Percentiles rank a stretch among this genome's conserved stretches.
These are phyloP conservation scores for Pachyuromys duprasi DNA, from an alignment of 2,797 vertebrate species.

Conservation along the genomic window DNA sequence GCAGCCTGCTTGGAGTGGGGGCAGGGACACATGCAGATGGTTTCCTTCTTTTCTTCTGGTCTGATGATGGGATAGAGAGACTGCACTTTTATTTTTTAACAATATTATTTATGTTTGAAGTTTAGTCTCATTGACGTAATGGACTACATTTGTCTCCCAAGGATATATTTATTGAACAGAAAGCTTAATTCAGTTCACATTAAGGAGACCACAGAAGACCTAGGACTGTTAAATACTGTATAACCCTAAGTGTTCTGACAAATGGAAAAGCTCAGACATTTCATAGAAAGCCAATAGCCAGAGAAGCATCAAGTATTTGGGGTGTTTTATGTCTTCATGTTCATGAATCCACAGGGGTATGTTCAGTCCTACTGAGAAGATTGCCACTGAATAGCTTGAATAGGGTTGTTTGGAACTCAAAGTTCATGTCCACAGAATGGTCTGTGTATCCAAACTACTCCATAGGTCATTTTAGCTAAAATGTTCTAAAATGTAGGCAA, in stretches of 20 bases:
- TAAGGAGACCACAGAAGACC: conserved; percentile 1
- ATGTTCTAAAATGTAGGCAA: background rate
- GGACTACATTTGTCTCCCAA: background rate
- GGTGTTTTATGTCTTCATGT: conserved; percentile 28
- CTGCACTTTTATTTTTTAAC: conserved; percentile 27
- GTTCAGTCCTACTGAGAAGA: conserved; percentile 34
- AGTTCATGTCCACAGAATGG: background rate
- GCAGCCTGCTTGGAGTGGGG: conserved; percentile 81
- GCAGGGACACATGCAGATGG: conserved; percentile 42
- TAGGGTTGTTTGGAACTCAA: background rate
- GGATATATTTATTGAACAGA: background rate
- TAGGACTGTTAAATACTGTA: background rate
- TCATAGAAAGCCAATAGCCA: background rate
- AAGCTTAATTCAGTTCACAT: conserved; percentile 41
- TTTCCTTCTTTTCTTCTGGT: conserved; percentile 72
- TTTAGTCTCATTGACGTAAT: conserved; percentile 44
- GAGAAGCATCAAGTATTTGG: background rate
- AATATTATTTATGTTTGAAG: conserved; percentile 40
- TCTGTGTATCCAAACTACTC: background rate
- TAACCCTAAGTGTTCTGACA: background rate
- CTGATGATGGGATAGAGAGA: conserved; percentile 30
- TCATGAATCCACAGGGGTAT: background rate
- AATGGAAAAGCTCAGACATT: background rate
- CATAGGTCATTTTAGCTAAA: background rate
- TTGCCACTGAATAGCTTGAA: background rate